Evolutionary conservation across 2,113 vertebrate species (phyloP), one percentile per base, ranked within the genome.

Genomic region (Carassius carassius): DNA sequence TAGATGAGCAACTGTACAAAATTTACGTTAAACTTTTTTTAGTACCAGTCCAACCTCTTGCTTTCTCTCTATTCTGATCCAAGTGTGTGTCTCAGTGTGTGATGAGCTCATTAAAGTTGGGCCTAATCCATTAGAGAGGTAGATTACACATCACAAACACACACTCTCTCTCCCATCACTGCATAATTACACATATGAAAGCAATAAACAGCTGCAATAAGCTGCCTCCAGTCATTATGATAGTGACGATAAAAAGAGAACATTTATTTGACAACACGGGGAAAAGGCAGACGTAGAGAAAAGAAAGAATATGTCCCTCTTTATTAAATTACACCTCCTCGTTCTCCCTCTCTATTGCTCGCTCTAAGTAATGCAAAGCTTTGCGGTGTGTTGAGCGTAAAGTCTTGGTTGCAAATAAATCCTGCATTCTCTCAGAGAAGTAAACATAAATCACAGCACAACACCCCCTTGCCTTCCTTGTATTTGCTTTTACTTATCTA

Each of bases 401-500:
- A 56, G 81, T 86, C 90, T 88, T 85, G 91, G 90, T 91, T 89
- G 93, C 88, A 89, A 91, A 94, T 94, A 93, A 92, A 94, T 94
- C 91, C 89, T 90, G 86, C 89, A 91, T 93, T 93, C 91, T 92
- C 89, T 89, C 90, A 75, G 90, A 90, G 92, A 91, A 89, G 91
- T 91, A 90, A 90, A 91, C 90, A 94, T 94, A 93, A 94, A 94
- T 94, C 93, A 94, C 47, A 32, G 47, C 88, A 87, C 88, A 86
- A 74, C 87, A 87, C 89, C 74, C 84, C 88, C 82, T 63, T 87
- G 86, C 91, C 90, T 92, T 93, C 89, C 90, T 90, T 89, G 86
- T 86, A 87, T 93, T 92, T 93, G 92, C 92, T 92, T 93, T 92
- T 93, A 94, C 91, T 94, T 93, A 93, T 93, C 90, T 93, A 94